Evolutionary conservation across 2,797 vertebrate genomes (phyloP), one percentile per base, ranked within the genome.

Genomic region (Gambusia yucatana): DNA sequence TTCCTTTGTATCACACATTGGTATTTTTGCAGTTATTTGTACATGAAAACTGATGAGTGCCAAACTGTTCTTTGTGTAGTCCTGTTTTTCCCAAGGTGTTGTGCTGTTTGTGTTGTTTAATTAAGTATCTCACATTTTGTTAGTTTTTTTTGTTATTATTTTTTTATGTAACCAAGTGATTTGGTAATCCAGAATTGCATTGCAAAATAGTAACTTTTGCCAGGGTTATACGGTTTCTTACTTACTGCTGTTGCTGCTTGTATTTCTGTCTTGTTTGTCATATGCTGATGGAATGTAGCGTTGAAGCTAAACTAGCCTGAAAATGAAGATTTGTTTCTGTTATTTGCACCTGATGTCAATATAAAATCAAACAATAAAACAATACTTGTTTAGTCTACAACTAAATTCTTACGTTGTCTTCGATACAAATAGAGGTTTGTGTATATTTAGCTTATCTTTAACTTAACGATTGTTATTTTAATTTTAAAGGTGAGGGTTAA

Each of bases 341-440:
- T 55, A 57, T 44, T 2, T 85, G 75, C 76, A 86, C n/a, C 20
- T 75, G 4, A 9, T 78, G 39, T 75, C 6, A 36, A 48, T 87
- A 88, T 91, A 90, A 93, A 92, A 67, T 44, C 1, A 13, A 81
- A 73, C 41, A 14, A 46, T 44, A 71, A 71, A 73, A 9, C 17
- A 28, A 28, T 41, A 52, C 20, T 8, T 52, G 20, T 25, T 52
- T 52, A 52, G 7, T 25, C 48, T 52, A 52, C 7, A 25, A 52
- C 50, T 25, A 52, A 3, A 52, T 52, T 52, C 6, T 52, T 25
- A 52, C 8, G 3, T 52, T 52, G 3, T 52, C 50, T 25, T 52
- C 9, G 50, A 52, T 52, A 25, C 7, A 0, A 25, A 25, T 52
- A 52, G 0, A 1, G 3, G 7, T 25, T 25, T 52, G 50, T 52